phyloP scores from a whole-genome alignment of 2,888 invertebrate genomes.

The Leptarthrus brevirostris region DNA sequence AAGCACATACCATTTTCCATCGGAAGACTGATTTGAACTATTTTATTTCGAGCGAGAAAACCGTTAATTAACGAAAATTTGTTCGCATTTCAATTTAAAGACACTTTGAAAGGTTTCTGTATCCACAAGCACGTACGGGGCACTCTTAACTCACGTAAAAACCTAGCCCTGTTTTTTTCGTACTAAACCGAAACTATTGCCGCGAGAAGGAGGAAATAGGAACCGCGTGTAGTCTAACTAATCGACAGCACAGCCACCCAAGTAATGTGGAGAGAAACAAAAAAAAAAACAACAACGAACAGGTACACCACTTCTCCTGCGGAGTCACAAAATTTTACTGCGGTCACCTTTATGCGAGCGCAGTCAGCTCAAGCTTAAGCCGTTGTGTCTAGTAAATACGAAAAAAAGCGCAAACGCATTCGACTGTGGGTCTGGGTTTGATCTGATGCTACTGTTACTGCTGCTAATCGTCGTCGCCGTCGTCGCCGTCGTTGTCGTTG shows the following conservation, averaged over 20 bases:
- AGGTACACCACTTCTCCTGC: background rate
- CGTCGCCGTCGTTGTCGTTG: too few species aligned
- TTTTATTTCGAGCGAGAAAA: background rate
- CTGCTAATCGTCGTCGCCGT: too few species aligned
- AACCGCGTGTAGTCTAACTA: background rate
- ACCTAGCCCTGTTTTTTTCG: background rate
- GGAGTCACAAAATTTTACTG: conserved; percentile 5
- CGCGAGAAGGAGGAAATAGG: background rate
- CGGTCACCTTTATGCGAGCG: background rate
- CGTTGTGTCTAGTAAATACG: background rate
- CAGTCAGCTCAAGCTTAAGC: background rate
- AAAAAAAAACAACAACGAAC: background rate
- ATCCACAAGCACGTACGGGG: too few species aligned
- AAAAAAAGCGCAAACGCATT: background rate
- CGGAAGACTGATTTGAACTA: background rate
- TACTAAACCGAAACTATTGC: background rate
- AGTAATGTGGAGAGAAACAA: background rate
- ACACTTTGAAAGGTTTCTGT: background rate
- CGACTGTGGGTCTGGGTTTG: background rate
- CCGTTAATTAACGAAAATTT: background rate
- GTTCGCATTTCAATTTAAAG: background rate
- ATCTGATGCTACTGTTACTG: background rate
- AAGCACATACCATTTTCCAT: background rate
- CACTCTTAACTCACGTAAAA: too few species aligned
- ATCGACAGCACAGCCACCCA: background rate